Evolutionary conservation across 2,888 invertebrate genomes (phyloP), one percentile per base, ranked within the genome.

Genomic region (Morinoia aosen): DNA sequence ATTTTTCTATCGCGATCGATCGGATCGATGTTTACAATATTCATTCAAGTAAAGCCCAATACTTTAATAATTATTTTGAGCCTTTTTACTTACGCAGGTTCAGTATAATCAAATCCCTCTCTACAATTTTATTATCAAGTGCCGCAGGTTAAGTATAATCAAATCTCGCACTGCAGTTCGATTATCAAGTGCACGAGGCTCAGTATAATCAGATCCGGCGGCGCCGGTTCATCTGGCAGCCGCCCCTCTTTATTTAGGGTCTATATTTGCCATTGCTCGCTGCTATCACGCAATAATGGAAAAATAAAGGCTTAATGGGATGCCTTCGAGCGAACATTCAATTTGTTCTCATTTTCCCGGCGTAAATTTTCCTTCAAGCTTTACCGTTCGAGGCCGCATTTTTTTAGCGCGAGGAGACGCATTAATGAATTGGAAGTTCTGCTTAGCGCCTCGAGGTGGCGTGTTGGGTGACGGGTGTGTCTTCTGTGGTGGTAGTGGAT

Each of bases 281-380:
- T 76, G 25, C 76, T 16, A 76, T 33, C 76, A 33, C 76, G 76
- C 76, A 76, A 76, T 76, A 76, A 76, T 76, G 76, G 76, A 0
- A 16, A 76, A 76, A 76, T 76, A 76, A 76, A 76, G 76, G 76
- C 76, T 76, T 76, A 76, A 76, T 76, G 76, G 76, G 76, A 76
- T 76, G 76, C 76, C 76, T 76, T 76, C 76, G 76, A 76, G 19
- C 12, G 76, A 76, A 76, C 76, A 76, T 76, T 76, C 76, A 76
- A 76, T 76, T 76, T 76, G 76, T 33, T 76, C 76, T 76, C 76
- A 76, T 76, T 76, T 76, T 76, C 76, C 25, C 25, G 33, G 76
- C 76, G 76, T 76, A 76, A 76, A 76, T 76, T 76, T 76, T 33
- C 76, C 76, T 76, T 33, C 25, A 19, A 76, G 76, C 76, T 76